phyloP scores from a whole-genome alignment of 1,140 invertebrate genomes.

The Temnothorax curvispinosus region DNA sequence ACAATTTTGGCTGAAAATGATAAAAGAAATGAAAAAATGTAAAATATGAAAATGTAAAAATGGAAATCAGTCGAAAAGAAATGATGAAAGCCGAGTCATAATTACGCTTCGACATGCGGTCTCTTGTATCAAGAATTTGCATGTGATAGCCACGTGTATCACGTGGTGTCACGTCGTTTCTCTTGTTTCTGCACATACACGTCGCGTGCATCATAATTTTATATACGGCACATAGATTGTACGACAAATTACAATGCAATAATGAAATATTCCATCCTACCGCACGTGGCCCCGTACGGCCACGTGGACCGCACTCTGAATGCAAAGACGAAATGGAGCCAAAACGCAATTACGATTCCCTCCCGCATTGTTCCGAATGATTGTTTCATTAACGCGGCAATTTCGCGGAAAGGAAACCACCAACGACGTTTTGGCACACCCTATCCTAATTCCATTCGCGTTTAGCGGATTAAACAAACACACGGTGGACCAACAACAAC shows the following conservation, averaged over 20 bases:
- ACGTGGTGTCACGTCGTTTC: conserved; percentile 9
- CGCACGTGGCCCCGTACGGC: neutral
- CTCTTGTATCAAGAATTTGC: neutral
- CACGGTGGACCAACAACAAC: neutral
- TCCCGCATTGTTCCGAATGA: neutral
- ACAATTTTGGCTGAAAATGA: neutral
- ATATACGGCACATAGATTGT: neutral
- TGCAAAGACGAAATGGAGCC: conserved; percentile 5
- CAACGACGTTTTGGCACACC: neutral
- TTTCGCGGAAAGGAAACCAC: neutral
- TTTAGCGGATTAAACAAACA: neutral
- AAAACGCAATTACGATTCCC: conserved; percentile 26
- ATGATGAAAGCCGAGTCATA: neutral
- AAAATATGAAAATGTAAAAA: neutral
- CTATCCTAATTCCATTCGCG: no score
- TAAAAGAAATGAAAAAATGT: neutral
- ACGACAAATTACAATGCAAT: conserved; percentile 5
- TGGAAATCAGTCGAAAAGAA: neutral
- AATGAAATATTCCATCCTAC: conserved; percentile 21
- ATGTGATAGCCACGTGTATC: neutral
- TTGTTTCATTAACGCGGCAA: neutral
- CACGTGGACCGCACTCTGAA: neutral
- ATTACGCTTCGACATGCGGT: neutral
- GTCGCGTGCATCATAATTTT: conserved; percentile 1
- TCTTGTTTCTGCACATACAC: neutral